phyloP scores from a whole-genome alignment of 2,888 invertebrate genomes.

The Formica aserva region DNA sequence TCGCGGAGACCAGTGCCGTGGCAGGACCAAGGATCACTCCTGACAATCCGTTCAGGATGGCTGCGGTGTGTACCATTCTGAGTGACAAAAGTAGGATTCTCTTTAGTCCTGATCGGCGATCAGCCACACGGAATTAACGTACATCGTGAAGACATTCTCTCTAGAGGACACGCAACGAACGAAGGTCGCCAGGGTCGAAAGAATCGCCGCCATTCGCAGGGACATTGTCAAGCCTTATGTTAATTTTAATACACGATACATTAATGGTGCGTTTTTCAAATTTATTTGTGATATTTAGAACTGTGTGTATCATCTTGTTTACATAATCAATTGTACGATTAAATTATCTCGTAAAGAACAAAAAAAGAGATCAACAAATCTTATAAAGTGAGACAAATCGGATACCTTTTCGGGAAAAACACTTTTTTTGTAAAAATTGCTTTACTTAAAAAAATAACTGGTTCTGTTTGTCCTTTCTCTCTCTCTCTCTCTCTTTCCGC shows the following conservation, averaged over 20 bases:
- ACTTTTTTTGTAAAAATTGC: too few relatives aligned
- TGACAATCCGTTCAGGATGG: constrained; percentile 84
- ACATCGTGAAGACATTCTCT: constrained; percentile 77
- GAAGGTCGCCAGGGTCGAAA: constrained; percentile 77
- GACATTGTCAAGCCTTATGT: constrained; percentile 72
- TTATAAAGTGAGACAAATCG: too few relatives aligned
- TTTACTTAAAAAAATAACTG: too few relatives aligned
- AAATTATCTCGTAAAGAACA: too few relatives aligned
- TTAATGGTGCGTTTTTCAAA: not conserved
- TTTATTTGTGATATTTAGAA: too few relatives aligned
- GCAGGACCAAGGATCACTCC: constrained; percentile 85
- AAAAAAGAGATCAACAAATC: too few relatives aligned
- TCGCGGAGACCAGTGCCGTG: constrained; percentile 84
- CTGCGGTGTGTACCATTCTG: constrained; percentile 82
- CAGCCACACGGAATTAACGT: constrained; percentile 45
- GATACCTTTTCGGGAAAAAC: too few relatives aligned
- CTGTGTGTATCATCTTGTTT: too few relatives aligned
- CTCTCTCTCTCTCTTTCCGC: too few relatives aligned
- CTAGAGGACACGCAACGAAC: constrained; percentile 76
- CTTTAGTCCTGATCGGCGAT: not conserved
- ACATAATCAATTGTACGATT: too few relatives aligned
- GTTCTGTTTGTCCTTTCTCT: too few relatives aligned
- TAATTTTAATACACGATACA: not conserved
- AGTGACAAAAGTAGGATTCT: constrained; percentile 25
- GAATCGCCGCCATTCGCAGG: constrained; percentile 71